Base-by-base conservation (phyloP, 2,888 invertebrate species). In the Drosophila infuscata region DNA sequence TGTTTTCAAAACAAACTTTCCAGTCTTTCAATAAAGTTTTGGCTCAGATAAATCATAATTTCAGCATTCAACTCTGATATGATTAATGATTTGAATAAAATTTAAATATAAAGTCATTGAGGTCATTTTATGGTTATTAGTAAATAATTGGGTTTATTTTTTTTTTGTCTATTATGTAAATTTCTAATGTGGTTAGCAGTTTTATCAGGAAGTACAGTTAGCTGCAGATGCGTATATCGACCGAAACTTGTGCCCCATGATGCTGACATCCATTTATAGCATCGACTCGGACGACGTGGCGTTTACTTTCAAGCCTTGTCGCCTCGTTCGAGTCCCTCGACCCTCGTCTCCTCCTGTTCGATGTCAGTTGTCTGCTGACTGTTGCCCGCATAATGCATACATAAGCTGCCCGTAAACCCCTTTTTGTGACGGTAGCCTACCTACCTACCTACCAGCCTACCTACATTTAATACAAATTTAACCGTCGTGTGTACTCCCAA, bases 381-480 rank as follows among this genome's bases (percentile, higher is more conserved):
- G 74, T 46, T 59, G 79, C 54, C 30, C 71, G 33, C 58, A 88
- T 73, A 85, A 82, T 81, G 88, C 88, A 72, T 83, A 79, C 70
- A 85, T 89, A 88, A 89, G 88, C 88, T 70, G 73, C 48, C 67
- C 72, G 65, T 84, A 88, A 89, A 89, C 85, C 84, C 90, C 88
- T 79, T 85, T 88, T 79, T 72, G 66, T 72, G 69, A 60, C 54
- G 59, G 65, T 33, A 53, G 66, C 74, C 15, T 20, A 41, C 64
- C 76, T 56, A 68, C 74, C 25, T 2, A 25, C 25, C 25, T 25
- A 25, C 25, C 25, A 25, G 2, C 25, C 25, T 25, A 87, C 79
- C 72, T 70, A 72, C 75, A 59, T 81, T 84, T 81, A 89, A 84
- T 89, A 89, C 89, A 84, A 84, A 89, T 88, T 84, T 88, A 73